Percentiles rank a stretch among this genome's conserved stretches.
phyloP scores from a whole-genome alignment of 2,113 vertebrate genomes.

The Centropus bengalensis region DNA sequence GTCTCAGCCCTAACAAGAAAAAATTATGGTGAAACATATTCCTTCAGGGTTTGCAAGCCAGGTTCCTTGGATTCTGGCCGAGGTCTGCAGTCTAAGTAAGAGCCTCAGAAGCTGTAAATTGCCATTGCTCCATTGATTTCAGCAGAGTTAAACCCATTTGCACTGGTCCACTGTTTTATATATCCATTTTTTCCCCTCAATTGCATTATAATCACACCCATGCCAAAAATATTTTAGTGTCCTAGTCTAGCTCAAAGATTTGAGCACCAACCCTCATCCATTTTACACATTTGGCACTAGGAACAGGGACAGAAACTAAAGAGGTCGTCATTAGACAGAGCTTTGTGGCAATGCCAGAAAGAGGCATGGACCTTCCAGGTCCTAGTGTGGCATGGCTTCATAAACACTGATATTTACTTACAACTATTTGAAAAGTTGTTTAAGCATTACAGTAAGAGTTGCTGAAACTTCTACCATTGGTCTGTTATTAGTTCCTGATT shows the following conservation, averaged over 20 bases:
- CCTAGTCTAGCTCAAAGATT: background rate
- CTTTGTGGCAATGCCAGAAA: background rate
- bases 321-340: background rate
- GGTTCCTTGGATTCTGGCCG: background rate
- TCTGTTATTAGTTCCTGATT: background rate
- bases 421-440: background rate
- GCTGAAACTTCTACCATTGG: background rate
- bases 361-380: background rate
- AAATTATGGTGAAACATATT: background rate
- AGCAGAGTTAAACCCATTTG: background rate
- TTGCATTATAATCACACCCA: background rate
- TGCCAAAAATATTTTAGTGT: background rate
- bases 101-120: background rate
- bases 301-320: background rate
- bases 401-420: background rate
- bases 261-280: background rate
- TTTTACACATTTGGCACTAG: background rate
- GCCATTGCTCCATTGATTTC: background rate
- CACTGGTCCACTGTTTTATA: background rate
- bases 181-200: background rate
- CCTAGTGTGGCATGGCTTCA: accelerated
- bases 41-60: background rate
- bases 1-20: background rate
- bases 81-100: background rate
- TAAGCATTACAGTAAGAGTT: background rate